Evolutionary conservation across 64 coral and sea anemone genomes (phyloP).

Genomic region (Montipora capricornis): DNA sequence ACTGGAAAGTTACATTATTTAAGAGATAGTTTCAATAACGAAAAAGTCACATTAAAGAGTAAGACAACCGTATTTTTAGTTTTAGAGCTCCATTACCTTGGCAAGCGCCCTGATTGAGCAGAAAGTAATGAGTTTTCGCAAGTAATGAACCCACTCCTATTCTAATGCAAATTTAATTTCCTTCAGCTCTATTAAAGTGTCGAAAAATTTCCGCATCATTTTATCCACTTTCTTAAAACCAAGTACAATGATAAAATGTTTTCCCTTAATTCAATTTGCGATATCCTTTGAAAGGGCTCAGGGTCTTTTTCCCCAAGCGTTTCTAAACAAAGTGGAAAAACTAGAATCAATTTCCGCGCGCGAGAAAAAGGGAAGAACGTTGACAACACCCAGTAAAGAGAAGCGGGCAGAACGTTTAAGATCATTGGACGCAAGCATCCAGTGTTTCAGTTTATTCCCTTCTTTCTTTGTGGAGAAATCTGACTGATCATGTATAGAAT

Average conservation of each 20-base stretch:
- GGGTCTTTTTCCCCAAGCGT: conserved; percentile 45
- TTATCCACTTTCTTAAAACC: conserved; percentile 82
- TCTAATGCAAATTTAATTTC: conserved; percentile 97
- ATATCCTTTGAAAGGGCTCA: conserved; percentile 68
- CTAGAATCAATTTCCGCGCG: conserved; percentile 77
- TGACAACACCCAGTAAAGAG: conserved; percentile 17
- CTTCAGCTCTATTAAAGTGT: conserved; percentile 72
- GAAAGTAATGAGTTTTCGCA: conserved; percentile 79
- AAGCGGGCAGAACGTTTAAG: not conserved
- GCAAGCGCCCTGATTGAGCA: conserved; percentile 76
- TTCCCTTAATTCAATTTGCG: conserved; percentile 86
- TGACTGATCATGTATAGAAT: conserved; percentile 72
- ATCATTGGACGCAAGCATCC: not conserved
- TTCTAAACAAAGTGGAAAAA: conserved; percentile 73
- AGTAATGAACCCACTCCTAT: conserved; percentile 71
- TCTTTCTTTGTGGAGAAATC: conserved; percentile 74
- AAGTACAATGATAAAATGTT: conserved; percentile 89
- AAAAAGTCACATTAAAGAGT: conserved; percentile 43
- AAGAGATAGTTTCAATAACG: conserved; percentile 82
- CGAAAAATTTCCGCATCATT: conserved; percentile 78
- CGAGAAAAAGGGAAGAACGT: conserved; percentile 8
- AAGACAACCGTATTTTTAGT: conserved; percentile 65
- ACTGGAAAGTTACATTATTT: conserved; percentile 74
- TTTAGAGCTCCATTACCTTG: conserved; percentile 76
- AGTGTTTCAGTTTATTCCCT: conserved; percentile 38